Evolutionary conservation across 2,113 vertebrate genomes (phyloP).

Genomic region (Syngnathoides biaculeatus): DNA sequence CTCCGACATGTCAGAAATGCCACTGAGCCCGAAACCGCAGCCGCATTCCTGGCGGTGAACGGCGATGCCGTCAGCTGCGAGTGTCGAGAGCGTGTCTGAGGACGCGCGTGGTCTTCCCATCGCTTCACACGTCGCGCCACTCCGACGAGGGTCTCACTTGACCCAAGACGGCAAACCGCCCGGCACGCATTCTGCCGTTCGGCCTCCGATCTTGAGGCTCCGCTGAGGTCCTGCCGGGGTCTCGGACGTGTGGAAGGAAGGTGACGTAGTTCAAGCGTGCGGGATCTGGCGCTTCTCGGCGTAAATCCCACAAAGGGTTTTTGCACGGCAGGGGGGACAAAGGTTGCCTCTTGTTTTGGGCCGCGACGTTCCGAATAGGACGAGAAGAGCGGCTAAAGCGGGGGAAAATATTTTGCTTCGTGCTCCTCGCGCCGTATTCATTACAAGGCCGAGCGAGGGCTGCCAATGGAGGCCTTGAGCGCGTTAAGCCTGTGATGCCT

Average conservation of each 20-base stretch:
- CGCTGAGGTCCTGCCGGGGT: background rate
- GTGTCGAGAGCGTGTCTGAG: conserved; percentile 25
- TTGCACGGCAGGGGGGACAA: conserved; percentile 47
- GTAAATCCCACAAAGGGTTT: conserved; percentile 55
- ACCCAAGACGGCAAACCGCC: conserved; percentile 6
- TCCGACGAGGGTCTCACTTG: conserved; percentile 8
- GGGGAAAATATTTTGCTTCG: conserved; percentile 18
- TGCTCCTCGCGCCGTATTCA: conserved; percentile 11
- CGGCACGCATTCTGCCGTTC: conserved; percentile 19
- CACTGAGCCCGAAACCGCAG: conserved; percentile 34
- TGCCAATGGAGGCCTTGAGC: conserved; percentile 25
- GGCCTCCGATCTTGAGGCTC: conserved; percentile 4
- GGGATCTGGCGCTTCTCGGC: conserved; percentile 50
- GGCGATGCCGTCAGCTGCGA: conserved; percentile 34
- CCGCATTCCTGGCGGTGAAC: conserved; percentile 51
- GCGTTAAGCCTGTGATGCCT: conserved; percentile 52
- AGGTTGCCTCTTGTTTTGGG: conserved; percentile 45
- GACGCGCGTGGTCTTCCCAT: conserved; percentile 32
- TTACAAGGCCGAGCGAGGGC: conserved; percentile 15
- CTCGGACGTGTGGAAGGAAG: conserved; percentile 41
- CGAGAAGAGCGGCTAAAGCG: background rate
- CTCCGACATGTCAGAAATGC: conserved; percentile 53
- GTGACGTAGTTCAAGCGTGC: conserved; percentile 58
- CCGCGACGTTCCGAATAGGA: conserved; percentile 9
- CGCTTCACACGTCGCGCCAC: conserved; percentile 30